Conservation (phyloP, 2,113 vertebrate species). For the Strix aluco region DNA sequence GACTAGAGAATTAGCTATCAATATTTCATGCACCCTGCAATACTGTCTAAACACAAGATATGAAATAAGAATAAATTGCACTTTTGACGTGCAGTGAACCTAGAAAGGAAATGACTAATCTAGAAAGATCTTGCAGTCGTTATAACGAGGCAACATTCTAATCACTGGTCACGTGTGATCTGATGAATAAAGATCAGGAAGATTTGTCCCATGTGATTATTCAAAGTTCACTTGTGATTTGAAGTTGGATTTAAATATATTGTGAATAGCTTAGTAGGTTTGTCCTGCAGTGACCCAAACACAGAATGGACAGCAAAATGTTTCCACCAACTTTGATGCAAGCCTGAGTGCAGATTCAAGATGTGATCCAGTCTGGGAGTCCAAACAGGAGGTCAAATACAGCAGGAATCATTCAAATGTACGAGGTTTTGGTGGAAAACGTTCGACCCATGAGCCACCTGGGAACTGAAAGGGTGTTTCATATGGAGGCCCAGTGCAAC, state of each 20-base stretch:
- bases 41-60: conserved; percentile 58
- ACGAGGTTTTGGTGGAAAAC: fast-evolving
- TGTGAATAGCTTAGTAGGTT: background rate
- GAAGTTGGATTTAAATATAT: background rate
- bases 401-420: background rate
- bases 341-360: background rate
- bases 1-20: conserved; percentile 41
- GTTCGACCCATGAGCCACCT: background rate
- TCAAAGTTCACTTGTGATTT: background rate
- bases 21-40: conserved; percentile 56
- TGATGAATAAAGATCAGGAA: background rate
- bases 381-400: background rate
- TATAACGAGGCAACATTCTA: background rate
- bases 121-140: background rate
- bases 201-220: background rate
- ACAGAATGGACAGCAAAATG: background rate
- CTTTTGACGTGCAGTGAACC: background rate
- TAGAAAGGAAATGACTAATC: background rate
- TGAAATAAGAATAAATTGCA: conserved; percentile 48
- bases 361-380: background rate
- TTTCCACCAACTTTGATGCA: background rate
- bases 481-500: background rate
- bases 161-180: background rate
- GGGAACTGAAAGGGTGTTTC: background rate
- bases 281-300: background rate